Base-by-base conservation (phyloP, 1,140 invertebrate genomes). In the Cydia strobilella region DNA sequence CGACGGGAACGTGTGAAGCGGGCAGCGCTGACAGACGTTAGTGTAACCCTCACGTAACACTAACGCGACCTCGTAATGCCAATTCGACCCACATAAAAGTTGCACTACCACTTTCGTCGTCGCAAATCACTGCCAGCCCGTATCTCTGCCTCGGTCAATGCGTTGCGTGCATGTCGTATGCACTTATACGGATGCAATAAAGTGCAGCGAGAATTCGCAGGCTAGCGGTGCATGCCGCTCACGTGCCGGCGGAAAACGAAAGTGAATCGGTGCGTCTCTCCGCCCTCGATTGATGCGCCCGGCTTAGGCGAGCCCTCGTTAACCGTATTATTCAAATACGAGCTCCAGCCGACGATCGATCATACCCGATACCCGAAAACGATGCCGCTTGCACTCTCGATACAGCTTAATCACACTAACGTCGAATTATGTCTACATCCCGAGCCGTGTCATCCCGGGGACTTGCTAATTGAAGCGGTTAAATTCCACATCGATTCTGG, bases 71-170 rank as follows among this genome's bases (percentile, higher is more conserved):
- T 75, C 35, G 72, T 69, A 74, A 83, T 73, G 82, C 82, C 85
- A 90, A 87, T 87, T 90, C 84, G 89, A 90, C 88, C 87, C 73
- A 90, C 88, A 91, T 90, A 91, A 91, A 91, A 90, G 89, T 82
- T 87, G 91, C 85, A 89, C 86, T 91, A 90, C 91, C 91, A 93
- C 91, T 93, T 93, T 93, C 91, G 88, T 83, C 86, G 87, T 91
- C 85, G 89, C 89, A 91, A 92, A 92, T 92, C 89, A 90, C 85
- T 81, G 85, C 79, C 80, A 83, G 80, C 65, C 80, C 82, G 85
- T 88, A 89, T 90, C 90, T 90, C 90, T 89, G 88, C 89, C 90
- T 90, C 90, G 89, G 90, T 91, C 90, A 92, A 85, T 88, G 89
- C 83, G 86, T 88, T 85, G 87, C 85, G 87, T 88, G 88, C 82